Evolutionary conservation across 2,888 invertebrate genomes (phyloP), one percentile per base, ranked within the genome.

Genomic region (Scelioninae gen. 1): DNA sequence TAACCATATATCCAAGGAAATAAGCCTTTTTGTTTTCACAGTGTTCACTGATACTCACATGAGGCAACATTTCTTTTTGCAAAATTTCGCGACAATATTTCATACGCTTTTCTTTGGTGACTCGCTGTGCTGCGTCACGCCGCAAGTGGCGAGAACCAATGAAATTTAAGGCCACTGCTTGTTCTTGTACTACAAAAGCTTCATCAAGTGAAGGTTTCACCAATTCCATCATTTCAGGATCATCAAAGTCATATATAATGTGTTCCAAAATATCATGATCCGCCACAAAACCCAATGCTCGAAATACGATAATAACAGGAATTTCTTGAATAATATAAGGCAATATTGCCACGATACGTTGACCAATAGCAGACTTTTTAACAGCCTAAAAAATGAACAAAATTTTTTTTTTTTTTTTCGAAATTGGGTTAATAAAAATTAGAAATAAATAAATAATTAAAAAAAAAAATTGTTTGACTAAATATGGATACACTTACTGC

Each of bases 201-300:
- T 99, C 99, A 93, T 99, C 99, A 74, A 99, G 93, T 0, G 99
- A 99, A 0, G 99, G 99, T 92, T 99, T 99, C 0, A 98, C 99
- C 99, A 99, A 99, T 95, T 99, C 99, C 99, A 99, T 99, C 99
- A 99, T 99, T 94, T 99, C 99, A 7, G 98, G 99, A 93, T 99
- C 99, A 93, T 99, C 99, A 93, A 99, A 99, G 92, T 99, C 99
- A 92, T 99, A 99, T 89, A 99, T 99, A 83, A 99, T 99, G 90
- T 99, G 99, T 91, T 99, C 99, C 23, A 99, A 94, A 89, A 99
- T 99, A 93, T 99, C 99, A 90, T 99, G 95, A 93, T 99, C 99
- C 8, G 99, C 99, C 51, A 99, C 99, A 93, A 99, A 99, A 40
- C 99, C 99, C 79, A 98, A 93, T n/a, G 99, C 99, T 91, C 99